Evolutionary conservation across 2,797 vertebrate species (phyloP).

Genomic region (Cuculus canorus): DNA sequence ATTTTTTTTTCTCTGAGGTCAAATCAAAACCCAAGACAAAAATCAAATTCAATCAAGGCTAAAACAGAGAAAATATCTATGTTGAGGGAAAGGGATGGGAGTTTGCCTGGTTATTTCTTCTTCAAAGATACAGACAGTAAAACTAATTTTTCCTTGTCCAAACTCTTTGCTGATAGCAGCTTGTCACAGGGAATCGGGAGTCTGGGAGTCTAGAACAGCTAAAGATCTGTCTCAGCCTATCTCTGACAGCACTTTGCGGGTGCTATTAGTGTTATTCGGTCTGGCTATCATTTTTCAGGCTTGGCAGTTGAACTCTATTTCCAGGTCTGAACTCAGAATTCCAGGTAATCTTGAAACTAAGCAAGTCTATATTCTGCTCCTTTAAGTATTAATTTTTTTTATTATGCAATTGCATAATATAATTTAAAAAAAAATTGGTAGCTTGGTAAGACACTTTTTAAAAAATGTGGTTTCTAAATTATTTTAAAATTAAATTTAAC

Average conservation of each 20-base stretch:
- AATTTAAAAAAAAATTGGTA: too few species aligned
- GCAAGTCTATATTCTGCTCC: not conserved
- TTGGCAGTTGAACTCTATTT: not conserved
- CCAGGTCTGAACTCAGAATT: not conserved
- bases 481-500: not conserved
- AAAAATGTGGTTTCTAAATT: not conserved
- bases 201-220: not conserved
- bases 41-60: not conserved
- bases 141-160: not conserved
- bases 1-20: not conserved
- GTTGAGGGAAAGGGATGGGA: not conserved
- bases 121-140: not conserved
- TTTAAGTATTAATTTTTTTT: not conserved
- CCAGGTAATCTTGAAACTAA: not conserved
- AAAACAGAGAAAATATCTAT: not conserved
- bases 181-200: not conserved
- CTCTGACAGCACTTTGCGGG: not conserved
- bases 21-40: not conserved
- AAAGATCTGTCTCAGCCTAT: not conserved
- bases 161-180: not conserved
- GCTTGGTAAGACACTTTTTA: not conserved
- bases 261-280: not conserved
- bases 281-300: not conserved
- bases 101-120: not conserved
- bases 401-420: not conserved